Evolutionary conservation across 2,113 vertebrate genomes (phyloP).

Genomic region (Heptranchias perlo): DNA sequence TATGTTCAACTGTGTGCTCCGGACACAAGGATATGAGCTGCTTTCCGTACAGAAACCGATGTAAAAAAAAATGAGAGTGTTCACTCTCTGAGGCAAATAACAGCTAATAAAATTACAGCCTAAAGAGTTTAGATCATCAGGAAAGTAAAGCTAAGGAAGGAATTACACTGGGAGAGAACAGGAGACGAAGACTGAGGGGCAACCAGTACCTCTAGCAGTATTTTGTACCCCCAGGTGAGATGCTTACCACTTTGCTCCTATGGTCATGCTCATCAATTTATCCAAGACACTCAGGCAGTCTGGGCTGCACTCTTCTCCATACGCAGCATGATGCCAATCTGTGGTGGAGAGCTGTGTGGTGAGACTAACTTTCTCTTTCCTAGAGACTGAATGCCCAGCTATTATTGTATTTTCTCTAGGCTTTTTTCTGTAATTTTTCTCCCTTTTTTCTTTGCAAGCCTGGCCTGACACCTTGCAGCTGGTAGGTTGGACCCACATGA

Average conservation of each 20-base stretch:
- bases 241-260: background rate
- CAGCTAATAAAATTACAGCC: background rate
- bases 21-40: background rate
- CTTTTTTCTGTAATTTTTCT: background rate
- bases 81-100: background rate
- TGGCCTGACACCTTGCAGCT: background rate
- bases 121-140: no score
- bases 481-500: no score
- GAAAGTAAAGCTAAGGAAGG: background rate
- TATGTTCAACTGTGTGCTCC: background rate
- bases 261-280: background rate
- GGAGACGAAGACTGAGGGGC: background rate
- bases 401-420: background rate
- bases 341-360: no score
- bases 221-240: background rate
- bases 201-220: background rate
- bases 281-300: no score
- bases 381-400: background rate
- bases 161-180: background rate
- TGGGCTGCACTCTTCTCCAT: no score
- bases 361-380: background rate
- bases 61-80: background rate
- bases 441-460: background rate
- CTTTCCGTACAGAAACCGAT: background rate
- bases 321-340: no score